Conservation (phyloP, 2,888 invertebrate species). For the Nephrotoma appendiculata region DNA sequence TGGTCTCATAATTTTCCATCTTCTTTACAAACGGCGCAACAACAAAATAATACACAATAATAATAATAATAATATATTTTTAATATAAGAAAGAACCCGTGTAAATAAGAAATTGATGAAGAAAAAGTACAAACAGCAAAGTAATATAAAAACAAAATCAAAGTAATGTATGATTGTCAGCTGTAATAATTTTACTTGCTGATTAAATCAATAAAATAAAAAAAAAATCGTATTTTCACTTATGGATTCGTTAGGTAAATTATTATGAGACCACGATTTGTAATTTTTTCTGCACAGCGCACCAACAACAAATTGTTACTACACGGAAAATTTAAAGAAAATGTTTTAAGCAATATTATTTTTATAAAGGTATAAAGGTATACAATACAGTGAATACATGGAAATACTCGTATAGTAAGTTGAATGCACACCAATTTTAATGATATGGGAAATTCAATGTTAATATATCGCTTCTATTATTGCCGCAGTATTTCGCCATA, state of each 20-base stretch:
- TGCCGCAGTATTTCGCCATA: too few species aligned
- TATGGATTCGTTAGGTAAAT: background rate
- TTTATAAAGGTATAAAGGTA: background rate
- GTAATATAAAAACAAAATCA: background rate
- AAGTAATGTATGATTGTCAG: background rate
- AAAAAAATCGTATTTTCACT: background rate
- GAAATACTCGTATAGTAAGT: background rate
- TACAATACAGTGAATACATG: background rate
- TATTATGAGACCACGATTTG: background rate
- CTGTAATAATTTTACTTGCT: background rate
- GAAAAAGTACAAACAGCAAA: background rate
- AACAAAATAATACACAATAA: background rate
- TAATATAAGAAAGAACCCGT: background rate
- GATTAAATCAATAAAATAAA: background rate
- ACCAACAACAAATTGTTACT: background rate
- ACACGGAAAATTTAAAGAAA: background rate
- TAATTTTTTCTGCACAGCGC: background rate
- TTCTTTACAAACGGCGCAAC: background rate
- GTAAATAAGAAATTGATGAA: background rate
- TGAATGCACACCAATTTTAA: background rate
- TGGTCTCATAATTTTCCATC: background rate
- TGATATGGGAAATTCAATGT: background rate
- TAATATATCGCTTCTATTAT: too few species aligned
- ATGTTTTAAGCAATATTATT: background rate
- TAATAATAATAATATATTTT: too few species aligned